Base-by-base conservation (phyloP, 2,797 vertebrate genomes). In the Tauraco hartlaubi region DNA sequence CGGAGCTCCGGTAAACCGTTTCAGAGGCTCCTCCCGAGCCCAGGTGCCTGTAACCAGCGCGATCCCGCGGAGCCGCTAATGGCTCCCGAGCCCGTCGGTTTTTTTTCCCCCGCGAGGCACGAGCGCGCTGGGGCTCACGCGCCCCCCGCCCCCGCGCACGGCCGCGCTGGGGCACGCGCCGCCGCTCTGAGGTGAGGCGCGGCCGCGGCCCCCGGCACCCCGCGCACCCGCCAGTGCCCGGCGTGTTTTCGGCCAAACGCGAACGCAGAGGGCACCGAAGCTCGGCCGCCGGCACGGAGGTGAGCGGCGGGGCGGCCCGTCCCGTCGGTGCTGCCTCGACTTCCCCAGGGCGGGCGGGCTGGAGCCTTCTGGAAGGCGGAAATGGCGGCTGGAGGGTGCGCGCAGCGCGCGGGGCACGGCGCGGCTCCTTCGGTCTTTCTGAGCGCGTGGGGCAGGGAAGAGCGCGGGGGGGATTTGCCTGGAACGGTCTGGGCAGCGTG, bases 241-340 rank as follows among this genome's bases (percentile, higher is more conserved):
- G 1, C 2, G 5, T 33, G 9, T 67, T 67, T 35, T 28, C 61
- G 3, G 37, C 31, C 28, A 6, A 6, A 39, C 3, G 0, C 1
- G 23, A 55, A 3, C 0, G 6, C 31, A 26, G 31, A 48, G n/a
- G 13, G 16, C 4, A 9, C 28, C 12, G 5, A 9, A 9, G 4
- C 3, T 6, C 1, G 2, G 48, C 9, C 4, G 1, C 4, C 6
- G 1, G 8, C 6, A 4, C 5, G 2, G 13, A 22, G 43, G 48
- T 8, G 68, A 46, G 82, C 5, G 2, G 18, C 1, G 3, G 11
- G 49, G 13, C 2, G 3, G 37, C n/a, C n/a, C n/a, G n/a, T n/a
- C 6, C 26, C 7, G 4, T 26, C 2, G 5, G 12, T 5, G 29
- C 11, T 4, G 9, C 23, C 25, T 31, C 1, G 5, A 2, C 2